Percentiles rank a stretch among this genome's conserved stretches.
These are phyloP conservation scores for Axinella damicornis DNA, from an alignment of 37 sponge, comb jelly and placozoan genomes.

Conservation along the genomic window DNA sequence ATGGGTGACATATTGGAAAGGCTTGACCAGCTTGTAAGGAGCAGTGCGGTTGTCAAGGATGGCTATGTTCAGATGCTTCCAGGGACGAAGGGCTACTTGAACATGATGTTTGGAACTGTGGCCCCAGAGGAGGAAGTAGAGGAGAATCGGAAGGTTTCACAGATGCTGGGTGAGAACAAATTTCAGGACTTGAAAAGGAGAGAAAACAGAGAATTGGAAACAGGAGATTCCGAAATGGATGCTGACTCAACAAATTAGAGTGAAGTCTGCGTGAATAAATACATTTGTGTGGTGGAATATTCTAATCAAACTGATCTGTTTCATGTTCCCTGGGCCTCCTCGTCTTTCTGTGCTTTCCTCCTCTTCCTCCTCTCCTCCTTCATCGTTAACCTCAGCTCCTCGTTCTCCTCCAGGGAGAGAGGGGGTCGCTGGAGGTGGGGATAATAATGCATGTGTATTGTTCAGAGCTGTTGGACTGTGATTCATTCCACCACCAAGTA, in stretches of 20 bases:
- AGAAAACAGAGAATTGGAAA: too few relatives aligned
- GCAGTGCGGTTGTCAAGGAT: not conserved
- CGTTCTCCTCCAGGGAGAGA: conserved; percentile 60
- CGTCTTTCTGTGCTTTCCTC: not conserved
- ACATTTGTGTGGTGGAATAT: too few relatives aligned
- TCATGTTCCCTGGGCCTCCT: too few relatives aligned
- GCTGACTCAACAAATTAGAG: too few relatives aligned
- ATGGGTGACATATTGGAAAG: not conserved
- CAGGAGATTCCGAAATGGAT: too few relatives aligned
- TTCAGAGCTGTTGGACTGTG: too few relatives aligned
- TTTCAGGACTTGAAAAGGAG: too few relatives aligned
- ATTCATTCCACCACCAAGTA: too few relatives aligned
- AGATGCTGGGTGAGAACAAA: not conserved
- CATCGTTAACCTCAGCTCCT: conserved; percentile 24
- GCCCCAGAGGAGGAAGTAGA: conserved; percentile 4
- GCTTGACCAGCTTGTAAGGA: not conserved
- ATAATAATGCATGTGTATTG: not conserved
- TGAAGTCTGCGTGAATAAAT: too few relatives aligned
- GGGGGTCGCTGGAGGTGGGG: conserved; percentile 50
- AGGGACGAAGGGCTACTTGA: not conserved
- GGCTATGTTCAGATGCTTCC: not conserved
- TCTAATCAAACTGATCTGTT: too few relatives aligned
- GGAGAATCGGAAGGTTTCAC: conserved; percentile 12
- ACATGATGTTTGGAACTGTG: conserved; percentile 18
- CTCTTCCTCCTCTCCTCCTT: conserved; percentile 24